Percentiles rank a stretch among this genome's conserved stretches.
phyloP scores from a whole-genome alignment of 1,140 invertebrate genomes.

The Caenorhabditis inopinata region DNA sequence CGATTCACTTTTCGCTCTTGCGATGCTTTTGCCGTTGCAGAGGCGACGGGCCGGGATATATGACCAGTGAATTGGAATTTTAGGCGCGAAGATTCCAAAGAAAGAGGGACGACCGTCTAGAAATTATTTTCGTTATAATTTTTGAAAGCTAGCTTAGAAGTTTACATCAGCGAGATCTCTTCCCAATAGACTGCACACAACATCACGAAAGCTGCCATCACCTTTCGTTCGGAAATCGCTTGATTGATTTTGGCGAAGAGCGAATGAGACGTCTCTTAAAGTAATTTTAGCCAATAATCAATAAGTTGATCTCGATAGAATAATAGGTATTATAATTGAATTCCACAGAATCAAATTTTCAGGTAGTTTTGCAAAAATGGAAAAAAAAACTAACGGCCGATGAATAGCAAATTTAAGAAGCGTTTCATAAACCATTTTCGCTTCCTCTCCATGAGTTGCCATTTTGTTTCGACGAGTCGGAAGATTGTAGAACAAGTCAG shows the following conservation, averaged over 20 bases:
- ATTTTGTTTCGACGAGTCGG: slow-evolving; percentile 44
- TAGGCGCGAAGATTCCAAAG: slow-evolving; percentile 40
- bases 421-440: slow-evolving; percentile 45
- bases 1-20: slow-evolving; percentile 40
- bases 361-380: too few species aligned
- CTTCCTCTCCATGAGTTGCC: slow-evolving; percentile 2
- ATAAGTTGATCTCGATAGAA: too few species aligned
- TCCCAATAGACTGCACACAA: slow-evolving; percentile 46
- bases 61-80: slow-evolving; percentile 38
- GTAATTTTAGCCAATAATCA: too few species aligned
- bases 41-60: slow-evolving; percentile 49
- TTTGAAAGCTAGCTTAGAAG: neutral
- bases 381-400: slow-evolving; percentile 50
- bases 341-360: too few species aligned
- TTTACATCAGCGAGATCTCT: slow-evolving; percentile 42
- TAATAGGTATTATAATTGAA: too few species aligned
- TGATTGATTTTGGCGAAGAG: slow-evolving; percentile 49
- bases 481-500: slow-evolving; percentile 55
- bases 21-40: slow-evolving; percentile 28
- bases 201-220: slow-evolving; percentile 25
- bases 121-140: slow-evolving; percentile 34
- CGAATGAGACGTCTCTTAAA: slow-evolving; percentile 59
- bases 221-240: slow-evolving; percentile 40
- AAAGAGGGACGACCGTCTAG: slow-evolving; percentile 55
- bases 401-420: slow-evolving; percentile 57